phyloP scores from a whole-genome alignment of 64 coral and sea anemone genomes.

The Actinia equina region DNA sequence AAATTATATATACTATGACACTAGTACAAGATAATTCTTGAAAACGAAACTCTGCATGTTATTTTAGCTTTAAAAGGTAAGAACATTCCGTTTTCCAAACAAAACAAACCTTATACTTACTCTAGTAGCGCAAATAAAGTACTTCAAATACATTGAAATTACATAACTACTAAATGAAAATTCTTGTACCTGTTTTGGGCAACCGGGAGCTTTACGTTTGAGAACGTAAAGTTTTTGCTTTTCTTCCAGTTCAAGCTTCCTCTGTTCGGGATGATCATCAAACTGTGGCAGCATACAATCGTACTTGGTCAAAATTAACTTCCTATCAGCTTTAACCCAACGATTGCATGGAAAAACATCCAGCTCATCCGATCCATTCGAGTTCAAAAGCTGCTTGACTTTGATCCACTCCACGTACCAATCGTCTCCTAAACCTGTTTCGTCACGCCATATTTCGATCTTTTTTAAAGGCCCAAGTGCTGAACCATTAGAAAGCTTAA shows the following conservation, averaged over 20 bases:
- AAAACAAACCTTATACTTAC: neutral
- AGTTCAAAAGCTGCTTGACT: constrained; percentile 41
- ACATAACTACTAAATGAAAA: neutral
- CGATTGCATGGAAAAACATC: constrained; percentile 90
- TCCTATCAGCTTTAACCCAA: constrained; percentile 87
- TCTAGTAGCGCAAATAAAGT: neutral
- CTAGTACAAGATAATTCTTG: too few species aligned
- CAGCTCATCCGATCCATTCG: constrained; percentile 17
- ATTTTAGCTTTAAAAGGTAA: too few species aligned
- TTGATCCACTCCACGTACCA: constrained; percentile 97
- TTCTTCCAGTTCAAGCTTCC: constrained; percentile 76
- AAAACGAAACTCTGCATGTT: too few species aligned
- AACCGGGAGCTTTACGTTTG: constrained; percentile 74
- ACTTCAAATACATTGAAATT: neutral
- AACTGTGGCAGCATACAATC: constrained; percentile 91
- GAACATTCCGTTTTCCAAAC: constrained; percentile 10
- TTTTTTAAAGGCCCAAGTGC: constrained; percentile 79
- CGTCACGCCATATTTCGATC: constrained; percentile 92
- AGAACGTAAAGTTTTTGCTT: constrained; percentile 75
- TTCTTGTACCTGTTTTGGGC: constrained; percentile 87
- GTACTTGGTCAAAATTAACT: constrained; percentile 67
- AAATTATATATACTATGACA: too few species aligned
- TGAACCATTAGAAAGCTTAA: constrained; percentile 70
- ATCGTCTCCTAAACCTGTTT: constrained; percentile 78
- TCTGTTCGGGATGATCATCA: constrained; percentile 73